phyloP scores from a whole-genome alignment of 1,140 invertebrate species.

The Drosophila ananassae region DNA sequence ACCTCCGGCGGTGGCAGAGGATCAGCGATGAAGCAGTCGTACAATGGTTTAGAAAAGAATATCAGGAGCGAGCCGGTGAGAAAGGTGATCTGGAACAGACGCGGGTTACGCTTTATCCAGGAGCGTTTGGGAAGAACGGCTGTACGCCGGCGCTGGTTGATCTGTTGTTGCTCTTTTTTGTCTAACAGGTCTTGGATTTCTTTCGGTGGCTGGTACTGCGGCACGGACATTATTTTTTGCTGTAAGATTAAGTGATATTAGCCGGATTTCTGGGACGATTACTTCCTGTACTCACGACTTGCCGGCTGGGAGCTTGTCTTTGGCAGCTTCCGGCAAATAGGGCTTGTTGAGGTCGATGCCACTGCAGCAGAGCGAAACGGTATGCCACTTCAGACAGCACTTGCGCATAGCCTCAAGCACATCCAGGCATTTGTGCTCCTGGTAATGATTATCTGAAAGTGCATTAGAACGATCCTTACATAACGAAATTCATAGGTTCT shows the following conservation, averaged over 20 bases:
- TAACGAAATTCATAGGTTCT: conserved; percentile 1
- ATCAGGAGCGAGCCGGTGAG: conserved; percentile 84
- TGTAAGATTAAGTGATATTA: not conserved
- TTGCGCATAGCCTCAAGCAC: conserved; percentile 87
- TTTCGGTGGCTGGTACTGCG: conserved; percentile 72
- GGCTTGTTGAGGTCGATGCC: conserved; percentile 86
- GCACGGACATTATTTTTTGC: conserved; percentile 73
- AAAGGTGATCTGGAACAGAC: conserved; percentile 84
- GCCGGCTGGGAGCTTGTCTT: conserved; percentile 8
- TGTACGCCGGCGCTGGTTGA: conserved; percentile 65
- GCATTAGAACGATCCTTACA: not conserved
- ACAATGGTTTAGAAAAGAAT: conserved; percentile 89
- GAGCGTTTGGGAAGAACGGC: conserved; percentile 71
- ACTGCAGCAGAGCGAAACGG: conserved; percentile 87
- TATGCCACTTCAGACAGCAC: conserved; percentile 87
- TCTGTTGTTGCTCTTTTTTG: conserved; percentile 64
- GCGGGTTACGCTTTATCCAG: conserved; percentile 86
- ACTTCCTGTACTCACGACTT: conserved; percentile 31
- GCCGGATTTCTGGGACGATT: too few species aligned
- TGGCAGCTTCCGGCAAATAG: conserved; percentile 71
- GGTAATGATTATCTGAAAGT: conserved; percentile 87
- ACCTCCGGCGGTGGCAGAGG: conserved; percentile 40
- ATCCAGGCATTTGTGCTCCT: conserved; percentile 86
- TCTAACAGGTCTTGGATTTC: conserved; percentile 66
- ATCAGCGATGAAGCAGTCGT: conserved; percentile 87